A percentile compares a stretch with the other conserved stretches of the same genome.
These are phyloP conservation scores for Pelosia muscerda DNA, from an alignment of 2,888 invertebrate species.

Conservation along the genomic window DNA sequence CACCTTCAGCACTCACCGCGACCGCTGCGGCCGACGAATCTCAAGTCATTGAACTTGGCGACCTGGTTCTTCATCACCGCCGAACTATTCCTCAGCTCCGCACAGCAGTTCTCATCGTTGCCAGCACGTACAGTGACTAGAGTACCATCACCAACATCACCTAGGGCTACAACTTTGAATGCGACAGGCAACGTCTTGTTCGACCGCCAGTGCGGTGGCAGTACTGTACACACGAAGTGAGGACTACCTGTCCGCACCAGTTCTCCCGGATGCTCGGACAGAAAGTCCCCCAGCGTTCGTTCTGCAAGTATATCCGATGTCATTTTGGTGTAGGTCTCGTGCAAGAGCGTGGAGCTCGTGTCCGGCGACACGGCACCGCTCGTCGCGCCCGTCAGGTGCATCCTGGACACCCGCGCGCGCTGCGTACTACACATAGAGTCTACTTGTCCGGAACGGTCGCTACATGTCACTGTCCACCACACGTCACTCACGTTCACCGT, in stretches of 20 bases:
- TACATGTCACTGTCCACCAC: conserved; percentile 75
- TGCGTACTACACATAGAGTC: conserved; percentile 85
- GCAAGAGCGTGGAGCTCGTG: conserved; percentile 90
- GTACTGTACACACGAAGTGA: conserved; percentile 97
- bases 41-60: conserved; percentile 99
- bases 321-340: conserved; percentile 95
- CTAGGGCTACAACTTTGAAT: conserved; percentile 98
- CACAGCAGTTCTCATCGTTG: conserved; percentile 99
- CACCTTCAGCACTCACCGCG: conserved; percentile 94
- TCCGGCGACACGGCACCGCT: conserved; percentile 89
- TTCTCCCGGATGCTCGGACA: conserved; percentile 97
- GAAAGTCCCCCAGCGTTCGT: conserved; percentile 93
- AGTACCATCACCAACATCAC: conserved; percentile 98
- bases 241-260: conserved; percentile 97
- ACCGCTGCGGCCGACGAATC: conserved; percentile 99
- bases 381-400: conserved; percentile 84
- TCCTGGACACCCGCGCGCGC: conserved; percentile 83
- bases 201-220: conserved; percentile 98
- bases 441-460: conserved; percentile 59
- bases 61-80: conserved; percentile 99
- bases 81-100: conserved; percentile 97
- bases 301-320: conserved; percentile 96
- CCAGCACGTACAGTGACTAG: conserved; percentile 98
- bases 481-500: conserved; percentile 63
- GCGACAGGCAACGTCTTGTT: conserved; percentile 99